Percentiles rank a stretch among this genome's conserved stretches.
These are phyloP conservation scores for Drosophila lowei DNA, from an alignment of 1,140 invertebrate species.

Conservation along the genomic window DNA sequence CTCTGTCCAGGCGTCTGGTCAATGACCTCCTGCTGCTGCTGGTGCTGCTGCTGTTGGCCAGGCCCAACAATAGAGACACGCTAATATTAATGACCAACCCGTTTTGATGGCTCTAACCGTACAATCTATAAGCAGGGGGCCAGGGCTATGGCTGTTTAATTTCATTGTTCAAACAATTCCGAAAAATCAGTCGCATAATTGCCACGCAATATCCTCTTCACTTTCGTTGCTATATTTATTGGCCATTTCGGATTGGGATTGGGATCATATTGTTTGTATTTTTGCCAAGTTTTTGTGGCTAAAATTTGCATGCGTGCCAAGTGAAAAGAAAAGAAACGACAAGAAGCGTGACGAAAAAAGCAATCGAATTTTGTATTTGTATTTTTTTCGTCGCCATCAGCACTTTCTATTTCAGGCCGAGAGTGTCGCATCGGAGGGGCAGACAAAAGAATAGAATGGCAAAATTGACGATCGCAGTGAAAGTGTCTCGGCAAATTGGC, in stretches of 20 bases:
- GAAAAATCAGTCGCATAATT: slow-evolving; percentile 50
- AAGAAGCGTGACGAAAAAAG: slow-evolving; percentile 30
- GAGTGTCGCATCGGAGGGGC: slow-evolving; percentile 20
- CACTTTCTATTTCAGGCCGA: slow-evolving; percentile 68
- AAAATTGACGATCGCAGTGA: slow-evolving; percentile 56
- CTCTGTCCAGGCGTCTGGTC: slow-evolving; percentile 34
- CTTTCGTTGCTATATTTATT: slow-evolving; percentile 40
- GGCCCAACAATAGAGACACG: slow-evolving; percentile 57
- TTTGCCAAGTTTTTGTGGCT: slow-evolving; percentile 40
- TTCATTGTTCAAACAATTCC: slow-evolving; percentile 31
- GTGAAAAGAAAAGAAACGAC: slow-evolving; percentile 34
- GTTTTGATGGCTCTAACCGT: slow-evolving; percentile 47
- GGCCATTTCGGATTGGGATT: slow-evolving; percentile 13
- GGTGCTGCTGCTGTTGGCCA: slow-evolving; percentile 7
- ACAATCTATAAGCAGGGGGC: background rate
- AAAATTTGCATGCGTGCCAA: slow-evolving; percentile 62
- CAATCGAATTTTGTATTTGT: slow-evolving; percentile 38
- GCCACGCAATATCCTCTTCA: slow-evolving; percentile 54
- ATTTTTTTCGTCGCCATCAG: slow-evolving; percentile 14
- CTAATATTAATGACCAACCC: slow-evolving; percentile 55
- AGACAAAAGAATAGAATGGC: slow-evolving; percentile 75
- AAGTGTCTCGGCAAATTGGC: slow-evolving; percentile 54
- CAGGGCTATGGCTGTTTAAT: slow-evolving; percentile 17
- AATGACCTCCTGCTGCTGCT: slow-evolving; percentile 34
- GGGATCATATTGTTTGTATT: slow-evolving; percentile 34